Conservation (phyloP, 2,888 invertebrate genomes). For the Theodoxus fluviatilis region DNA sequence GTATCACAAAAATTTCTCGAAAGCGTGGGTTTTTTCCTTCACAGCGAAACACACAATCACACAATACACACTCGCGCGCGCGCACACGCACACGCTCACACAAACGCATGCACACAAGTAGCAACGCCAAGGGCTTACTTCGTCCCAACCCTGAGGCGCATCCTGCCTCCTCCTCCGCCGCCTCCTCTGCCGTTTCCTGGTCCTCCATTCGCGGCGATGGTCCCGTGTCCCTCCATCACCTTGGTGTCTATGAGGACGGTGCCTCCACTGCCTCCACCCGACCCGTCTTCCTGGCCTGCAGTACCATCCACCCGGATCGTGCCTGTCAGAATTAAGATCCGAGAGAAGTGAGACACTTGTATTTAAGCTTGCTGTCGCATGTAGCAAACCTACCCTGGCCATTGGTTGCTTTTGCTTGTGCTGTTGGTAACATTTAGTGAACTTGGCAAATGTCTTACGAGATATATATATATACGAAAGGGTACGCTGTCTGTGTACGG, state of each 20-base stretch:
- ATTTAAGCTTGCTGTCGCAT: neutral
- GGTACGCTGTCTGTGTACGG: too few species aligned
- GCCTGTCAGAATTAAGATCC: slow-evolving; percentile 32
- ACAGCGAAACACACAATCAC: too few species aligned
- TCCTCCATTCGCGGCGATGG: slow-evolving; percentile 41
- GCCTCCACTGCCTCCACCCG: slow-evolving; percentile 49
- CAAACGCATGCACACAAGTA: too few species aligned
- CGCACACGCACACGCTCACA: too few species aligned
- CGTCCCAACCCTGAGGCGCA: slow-evolving; percentile 32
- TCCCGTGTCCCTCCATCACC: slow-evolving; percentile 38
- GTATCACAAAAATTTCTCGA: too few species aligned
- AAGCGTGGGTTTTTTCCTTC: too few species aligned
- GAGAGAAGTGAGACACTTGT: neutral
- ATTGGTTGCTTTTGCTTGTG: too few species aligned
- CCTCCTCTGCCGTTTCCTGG: slow-evolving; percentile 38
- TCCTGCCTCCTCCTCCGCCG: slow-evolving; percentile 49
- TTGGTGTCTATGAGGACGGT: slow-evolving; percentile 35
- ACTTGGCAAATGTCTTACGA: too few species aligned
- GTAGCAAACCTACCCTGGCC: too few species aligned
- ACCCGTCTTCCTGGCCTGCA: slow-evolving; percentile 33
- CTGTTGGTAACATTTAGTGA: too few species aligned
- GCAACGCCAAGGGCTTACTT: slow-evolving; percentile 27
- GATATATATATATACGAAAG: too few species aligned
- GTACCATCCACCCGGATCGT: slow-evolving; percentile 41
- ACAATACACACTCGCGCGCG: too few species aligned